Evolutionary conservation across 2,888 invertebrate genomes (phyloP).

Genomic region (Rhopalosiphum nymphaeae): DNA sequence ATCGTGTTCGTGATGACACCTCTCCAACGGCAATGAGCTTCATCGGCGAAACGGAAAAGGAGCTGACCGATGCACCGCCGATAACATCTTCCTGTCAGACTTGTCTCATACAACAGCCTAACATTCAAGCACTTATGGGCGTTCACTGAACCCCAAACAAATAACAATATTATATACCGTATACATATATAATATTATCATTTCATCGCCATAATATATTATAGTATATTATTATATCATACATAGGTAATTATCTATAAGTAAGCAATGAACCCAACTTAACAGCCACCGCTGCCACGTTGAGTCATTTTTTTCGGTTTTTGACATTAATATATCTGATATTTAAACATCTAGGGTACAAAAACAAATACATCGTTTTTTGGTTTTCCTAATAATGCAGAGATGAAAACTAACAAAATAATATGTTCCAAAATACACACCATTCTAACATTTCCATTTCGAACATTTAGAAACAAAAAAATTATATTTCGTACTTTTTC

Average conservation of each 20-base stretch:
- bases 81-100: conserved; percentile 47
- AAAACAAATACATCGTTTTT: too few relatives aligned
- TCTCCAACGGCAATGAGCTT: background rate
- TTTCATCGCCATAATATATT: background rate
- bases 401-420: too few relatives aligned
- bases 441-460: too few relatives aligned
- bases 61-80: background rate
- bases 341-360: too few relatives aligned
- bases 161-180: background rate
- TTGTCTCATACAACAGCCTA: conserved; percentile 54
- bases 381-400: too few relatives aligned
- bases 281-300: background rate
- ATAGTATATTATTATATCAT: conserved; percentile 3
- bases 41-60: conserved; percentile 22
- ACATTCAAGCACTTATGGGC: conserved; percentile 57
- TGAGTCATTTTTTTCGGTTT: background rate
- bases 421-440: too few relatives aligned
- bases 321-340: too few relatives aligned
- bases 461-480: too few relatives aligned
- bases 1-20: background rate
- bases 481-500: too few relatives aligned
- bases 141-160: conserved; percentile 38
- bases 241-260: background rate
- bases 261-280: background rate
- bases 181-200: background rate